Base-by-base conservation (phyloP, 1,140 invertebrate species). In the Lordiphosa stackelbergi region DNA sequence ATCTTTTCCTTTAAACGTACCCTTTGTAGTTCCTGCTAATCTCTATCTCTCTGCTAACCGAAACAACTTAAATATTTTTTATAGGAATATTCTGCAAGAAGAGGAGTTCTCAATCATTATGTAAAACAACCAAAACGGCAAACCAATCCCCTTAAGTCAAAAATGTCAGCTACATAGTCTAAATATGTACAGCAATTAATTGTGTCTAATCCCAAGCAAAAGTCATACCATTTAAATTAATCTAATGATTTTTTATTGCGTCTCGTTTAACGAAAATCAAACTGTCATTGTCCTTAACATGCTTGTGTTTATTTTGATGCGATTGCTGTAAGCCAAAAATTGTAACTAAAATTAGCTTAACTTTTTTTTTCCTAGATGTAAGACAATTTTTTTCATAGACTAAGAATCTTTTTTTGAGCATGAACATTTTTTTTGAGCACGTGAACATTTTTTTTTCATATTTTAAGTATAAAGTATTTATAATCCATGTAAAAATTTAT, bases 361-460 rank as follows among this genome's bases (percentile, higher is more conserved):
- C 2, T 58, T 51, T 52, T 72, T 71, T 72, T 66, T 7, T 9
- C 3, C 3, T 51, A 70, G 2, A 3, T 41, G 4, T 68, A 71
- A 63, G 51, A 35, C 7, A 47, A 52, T 68, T 71, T 72, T 69
- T 69, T 70, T 66, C 11, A 28, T 69, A 65, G 13, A 2, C n/a
- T 61, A 53, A 69, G 48, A 22, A 73, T 35, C 37, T 78, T 78
- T 78, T 78, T 78, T 78, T 78, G 64, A 70, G 73, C 74, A 79
- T 66, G 70, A 78, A 55, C 6, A 5, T 51, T 75, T 81, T 79
- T 79, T 81, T 81, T 81, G 55, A 75, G 74, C 74, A 79, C 62
- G 63, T 66, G 56, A 56, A 56, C n/a, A n/a, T 35, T 31, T 31
- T 31, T 31, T 31, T 31, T 7, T 31, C 2, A 8, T 31, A 31